A percentile compares a stretch with the other conserved stretches of the same genome.
Evolutionary conservation across 2,113 vertebrate species (phyloP).

Genomic region (Mesembrinibis cayennensis): DNA sequence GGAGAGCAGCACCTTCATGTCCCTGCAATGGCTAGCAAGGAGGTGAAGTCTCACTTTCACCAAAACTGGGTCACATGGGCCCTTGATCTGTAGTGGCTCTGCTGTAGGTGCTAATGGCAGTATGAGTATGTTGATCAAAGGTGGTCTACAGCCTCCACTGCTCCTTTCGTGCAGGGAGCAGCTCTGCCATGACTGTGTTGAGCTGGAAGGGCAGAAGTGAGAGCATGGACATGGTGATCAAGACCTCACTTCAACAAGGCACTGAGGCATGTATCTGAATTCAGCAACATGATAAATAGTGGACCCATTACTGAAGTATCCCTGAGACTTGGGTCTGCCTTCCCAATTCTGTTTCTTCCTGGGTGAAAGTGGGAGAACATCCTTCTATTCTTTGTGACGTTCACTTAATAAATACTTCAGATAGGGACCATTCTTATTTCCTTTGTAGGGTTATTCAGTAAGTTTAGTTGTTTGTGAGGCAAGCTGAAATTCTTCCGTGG

Average conservation of each 20-base stretch:
- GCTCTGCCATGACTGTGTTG: rapidly evolving
- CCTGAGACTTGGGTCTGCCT: not conserved
- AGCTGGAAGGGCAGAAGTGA: not conserved
- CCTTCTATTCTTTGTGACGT: not conserved
- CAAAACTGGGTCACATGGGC: not conserved
- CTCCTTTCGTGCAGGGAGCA: not conserved
- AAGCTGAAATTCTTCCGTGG: slow-evolving; percentile 31
- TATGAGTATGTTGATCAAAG: not conserved
- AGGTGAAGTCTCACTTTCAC: not conserved
- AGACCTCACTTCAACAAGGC: not conserved
- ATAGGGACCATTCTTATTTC: not conserved
- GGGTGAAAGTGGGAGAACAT: not conserved
- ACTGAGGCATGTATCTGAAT: not conserved
- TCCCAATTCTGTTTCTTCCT: not conserved
- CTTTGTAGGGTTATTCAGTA: not conserved
- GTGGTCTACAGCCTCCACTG: not conserved
- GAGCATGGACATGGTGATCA: not conserved
- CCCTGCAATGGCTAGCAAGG: not conserved
- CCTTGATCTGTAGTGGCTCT: not conserved
- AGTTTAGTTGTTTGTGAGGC: not conserved
- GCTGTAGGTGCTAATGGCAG: not conserved
- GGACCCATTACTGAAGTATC: not conserved
- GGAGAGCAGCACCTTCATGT: not conserved
- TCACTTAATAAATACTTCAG: not conserved
- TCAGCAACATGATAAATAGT: not conserved